These are phyloP conservation scores for Siphonodentalium dalli DNA, from an alignment of 2,888 invertebrate species.

Conservation along the genomic window DNA sequence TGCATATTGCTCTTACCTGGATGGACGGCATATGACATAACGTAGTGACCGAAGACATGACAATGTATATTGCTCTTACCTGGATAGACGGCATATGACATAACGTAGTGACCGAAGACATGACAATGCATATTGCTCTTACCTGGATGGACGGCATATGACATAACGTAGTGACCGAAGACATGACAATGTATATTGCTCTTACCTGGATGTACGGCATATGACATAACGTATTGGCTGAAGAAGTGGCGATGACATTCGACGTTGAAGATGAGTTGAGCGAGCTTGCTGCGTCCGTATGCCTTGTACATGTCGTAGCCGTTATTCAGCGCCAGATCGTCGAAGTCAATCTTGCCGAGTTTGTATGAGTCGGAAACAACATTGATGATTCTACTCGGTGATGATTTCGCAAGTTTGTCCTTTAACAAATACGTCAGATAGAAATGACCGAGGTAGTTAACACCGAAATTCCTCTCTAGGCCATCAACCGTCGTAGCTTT, in stretches of 20 bases:
- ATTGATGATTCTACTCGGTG: slow-evolving; percentile 55
- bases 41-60: too few relatives aligned
- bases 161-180: too few relatives aligned
- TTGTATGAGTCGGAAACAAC: slow-evolving; percentile 50
- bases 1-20: too few relatives aligned
- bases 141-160: too few relatives aligned
- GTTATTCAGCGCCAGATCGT: slow-evolving; percentile 46
- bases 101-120: too few relatives aligned
- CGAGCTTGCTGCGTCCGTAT: slow-evolving; percentile 54
- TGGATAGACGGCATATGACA: too few relatives aligned
- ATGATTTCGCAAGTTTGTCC: slow-evolving; percentile 42
- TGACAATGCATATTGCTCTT: too few relatives aligned
- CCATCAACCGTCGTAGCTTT: slow-evolving; percentile 48
- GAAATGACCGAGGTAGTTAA: slow-evolving; percentile 58
- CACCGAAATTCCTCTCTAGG: slow-evolving; percentile 48
- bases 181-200: background rate
- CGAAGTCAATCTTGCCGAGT: slow-evolving; percentile 45
- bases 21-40: too few relatives aligned
- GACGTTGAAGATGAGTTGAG: slow-evolving; percentile 41
- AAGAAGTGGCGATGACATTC: slow-evolving; percentile 45
- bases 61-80: too few relatives aligned
- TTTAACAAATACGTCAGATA: slow-evolving; percentile 50
- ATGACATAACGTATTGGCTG: slow-evolving; percentile 37
- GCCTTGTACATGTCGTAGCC: slow-evolving; percentile 48
- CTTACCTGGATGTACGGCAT: slow-evolving; percentile 57